Percentiles rank a stretch among this genome's conserved stretches.
Evolutionary conservation across 2,113 vertebrate genomes (phyloP).

Genomic region (Pimephales promelas): DNA sequence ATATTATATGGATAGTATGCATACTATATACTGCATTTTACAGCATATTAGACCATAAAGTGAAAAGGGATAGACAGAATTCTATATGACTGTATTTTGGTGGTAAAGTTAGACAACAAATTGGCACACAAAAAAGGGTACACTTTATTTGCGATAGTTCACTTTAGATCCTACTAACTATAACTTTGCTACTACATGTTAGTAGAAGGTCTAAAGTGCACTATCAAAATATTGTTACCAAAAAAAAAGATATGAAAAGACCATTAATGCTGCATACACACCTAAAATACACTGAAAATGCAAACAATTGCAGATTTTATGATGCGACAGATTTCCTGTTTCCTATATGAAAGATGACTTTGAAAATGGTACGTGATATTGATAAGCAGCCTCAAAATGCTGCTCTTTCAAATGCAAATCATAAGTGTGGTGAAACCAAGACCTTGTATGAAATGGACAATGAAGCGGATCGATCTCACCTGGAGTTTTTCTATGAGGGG

Average conservation of each 20-base stretch:
- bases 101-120: background rate
- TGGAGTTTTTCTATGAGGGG: constrained; percentile 75
- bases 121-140: background rate
- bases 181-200: no score
- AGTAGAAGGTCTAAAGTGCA: no score
- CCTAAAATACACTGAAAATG: background rate
- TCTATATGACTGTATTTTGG: background rate
- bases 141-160: background rate
- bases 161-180: no score
- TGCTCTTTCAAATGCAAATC: background rate
- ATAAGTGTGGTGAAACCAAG: background rate
- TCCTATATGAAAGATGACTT: constrained; percentile 6
- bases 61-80: no score
- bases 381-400: background rate
- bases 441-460: background rate
- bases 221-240: no score
- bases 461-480: constrained; percentile 58
- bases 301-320: background rate
- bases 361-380: background rate
- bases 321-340: constrained; percentile 5
- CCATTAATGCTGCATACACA: background rate
- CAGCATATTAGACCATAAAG: no score
- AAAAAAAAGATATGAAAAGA: background rate
- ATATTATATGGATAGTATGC: background rate
- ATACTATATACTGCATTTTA: background rate